phyloP scores from a whole-genome alignment of 2,888 invertebrate genomes.

The Resseliella maxima region DNA sequence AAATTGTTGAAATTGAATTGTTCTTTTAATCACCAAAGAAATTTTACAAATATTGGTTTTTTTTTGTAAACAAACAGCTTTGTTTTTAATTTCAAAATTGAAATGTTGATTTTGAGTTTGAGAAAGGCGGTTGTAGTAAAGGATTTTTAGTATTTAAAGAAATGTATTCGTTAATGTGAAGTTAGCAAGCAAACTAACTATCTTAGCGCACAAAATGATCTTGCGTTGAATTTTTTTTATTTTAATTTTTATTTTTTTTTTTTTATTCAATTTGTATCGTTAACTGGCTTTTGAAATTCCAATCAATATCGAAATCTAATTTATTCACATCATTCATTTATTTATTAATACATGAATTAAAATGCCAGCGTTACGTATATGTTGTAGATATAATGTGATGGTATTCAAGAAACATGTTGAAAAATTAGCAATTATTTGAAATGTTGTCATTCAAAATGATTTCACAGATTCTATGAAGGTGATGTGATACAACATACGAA shows the following conservation, averaged over 20 bases:
- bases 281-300: slow-evolving; percentile 31
- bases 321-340: slow-evolving; percentile 28
- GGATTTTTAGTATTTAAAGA: no score
- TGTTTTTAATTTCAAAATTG: no score
- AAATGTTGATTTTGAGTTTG: no score
- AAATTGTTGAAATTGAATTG: no score
- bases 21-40: no score
- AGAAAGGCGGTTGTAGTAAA: no score
- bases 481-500: no score
- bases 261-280: not conserved
- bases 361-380: slow-evolving; percentile 1
- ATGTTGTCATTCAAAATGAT: not conserved
- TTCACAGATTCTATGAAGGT: not conserved
- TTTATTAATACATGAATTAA: slow-evolving; percentile 32
- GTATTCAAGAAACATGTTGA: slow-evolving; percentile 32
- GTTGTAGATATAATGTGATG: not conserved
- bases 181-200: no score
- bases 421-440: slow-evolving; percentile 41
- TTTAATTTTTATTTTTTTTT: not conserved
- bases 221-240: not conserved
- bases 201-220: no score
- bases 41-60: no score
- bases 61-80: no score
- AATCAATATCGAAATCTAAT: slow-evolving; percentile 45
- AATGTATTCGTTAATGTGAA: no score